These are phyloP conservation scores for Donacobius atricapilla DNA, from an alignment of 2,113 vertebrate genomes.

Conservation along the genomic window DNA sequence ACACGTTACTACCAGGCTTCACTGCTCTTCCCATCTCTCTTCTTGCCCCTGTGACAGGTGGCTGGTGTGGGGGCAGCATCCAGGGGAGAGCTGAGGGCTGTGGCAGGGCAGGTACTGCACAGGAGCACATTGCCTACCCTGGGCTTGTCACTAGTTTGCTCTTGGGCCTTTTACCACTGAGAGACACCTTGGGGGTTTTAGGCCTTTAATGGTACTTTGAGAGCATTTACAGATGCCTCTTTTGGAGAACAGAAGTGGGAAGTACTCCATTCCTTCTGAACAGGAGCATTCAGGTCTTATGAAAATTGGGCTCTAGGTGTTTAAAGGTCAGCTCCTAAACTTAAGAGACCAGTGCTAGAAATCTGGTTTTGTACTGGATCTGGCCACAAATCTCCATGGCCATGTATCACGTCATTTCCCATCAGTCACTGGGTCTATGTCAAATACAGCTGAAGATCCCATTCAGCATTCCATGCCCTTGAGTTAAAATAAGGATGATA, in stretches of 20 bases:
- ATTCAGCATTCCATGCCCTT: not conserved
- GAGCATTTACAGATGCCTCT: accelerated
- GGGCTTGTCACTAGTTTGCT: not conserved
- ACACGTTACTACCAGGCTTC: not conserved
- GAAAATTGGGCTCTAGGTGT: not conserved
- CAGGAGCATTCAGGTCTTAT: not conserved
- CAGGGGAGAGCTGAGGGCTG: not conserved
- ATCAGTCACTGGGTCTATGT: not conserved
- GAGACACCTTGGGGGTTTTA: not conserved
- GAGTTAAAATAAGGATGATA: not conserved
- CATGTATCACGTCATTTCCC: not conserved
- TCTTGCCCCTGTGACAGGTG: not conserved
- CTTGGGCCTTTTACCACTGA: not conserved
- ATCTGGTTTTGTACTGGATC: not conserved
- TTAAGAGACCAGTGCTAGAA: not conserved
- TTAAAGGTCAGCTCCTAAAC: not conserved
- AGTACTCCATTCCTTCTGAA: not conserved
- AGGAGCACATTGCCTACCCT: not conserved
- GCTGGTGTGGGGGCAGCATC: not conserved
- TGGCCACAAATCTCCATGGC: not conserved
- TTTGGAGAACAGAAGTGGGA: not conserved
- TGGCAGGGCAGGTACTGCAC: not conserved
- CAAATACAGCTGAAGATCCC: not conserved
- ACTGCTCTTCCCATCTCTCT: not conserved
- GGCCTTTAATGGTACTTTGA: not conserved